Evolutionary conservation across 64 coral and sea anemone species (phyloP), one percentile per base, ranked within the genome.

Genomic region (Orbicella faveolata): DNA sequence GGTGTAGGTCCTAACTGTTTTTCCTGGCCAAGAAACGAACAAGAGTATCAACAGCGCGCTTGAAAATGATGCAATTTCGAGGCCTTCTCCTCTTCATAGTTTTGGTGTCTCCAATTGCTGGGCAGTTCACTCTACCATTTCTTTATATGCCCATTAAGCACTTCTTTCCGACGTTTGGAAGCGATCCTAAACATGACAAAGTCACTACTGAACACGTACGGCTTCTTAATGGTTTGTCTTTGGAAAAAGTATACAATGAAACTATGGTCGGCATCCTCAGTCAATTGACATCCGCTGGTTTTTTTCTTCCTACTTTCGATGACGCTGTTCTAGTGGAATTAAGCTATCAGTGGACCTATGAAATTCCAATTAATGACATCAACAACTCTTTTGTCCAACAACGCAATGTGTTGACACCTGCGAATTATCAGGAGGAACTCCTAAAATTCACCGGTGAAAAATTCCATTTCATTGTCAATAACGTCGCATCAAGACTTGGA

Each of bases 401-500:
- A 1, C 0, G 0, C 2, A 9, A 67, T 66, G 19, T 33, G 2
- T 0, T 77, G 3, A 51, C 3, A 1, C 35, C 82, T 6, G 64
- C 9, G 8, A 52, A 79, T 44, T 36, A 64, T 14, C 92, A 94
- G 67, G 14, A 85, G 13, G 74, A 90, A 65, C 61, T 94, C 3
- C 13, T 89, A 6, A 69, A 18, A 73, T 54, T 73, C 23, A 79
- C 93, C 12, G 82, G 82, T 21, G 30, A 63, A 17, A 92, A 90
- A n/a, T 92, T 96, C 21, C 2, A 41, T 7, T 84, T 96, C 4
- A 53, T 86, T 52, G 36, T 92, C 36, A 16, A 68, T 34, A 75
- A 86, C 16, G 90, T 96, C 10, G 90, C 94, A 10, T 7, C 33
- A 21, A 73, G 64, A 52, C 75, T 96, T 55, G 75, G 88, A 0